Evolutionary conservation across 2,113 vertebrate genomes (phyloP), one percentile per base, ranked within the genome.

Genomic region (Heterotis niloticus): DNA sequence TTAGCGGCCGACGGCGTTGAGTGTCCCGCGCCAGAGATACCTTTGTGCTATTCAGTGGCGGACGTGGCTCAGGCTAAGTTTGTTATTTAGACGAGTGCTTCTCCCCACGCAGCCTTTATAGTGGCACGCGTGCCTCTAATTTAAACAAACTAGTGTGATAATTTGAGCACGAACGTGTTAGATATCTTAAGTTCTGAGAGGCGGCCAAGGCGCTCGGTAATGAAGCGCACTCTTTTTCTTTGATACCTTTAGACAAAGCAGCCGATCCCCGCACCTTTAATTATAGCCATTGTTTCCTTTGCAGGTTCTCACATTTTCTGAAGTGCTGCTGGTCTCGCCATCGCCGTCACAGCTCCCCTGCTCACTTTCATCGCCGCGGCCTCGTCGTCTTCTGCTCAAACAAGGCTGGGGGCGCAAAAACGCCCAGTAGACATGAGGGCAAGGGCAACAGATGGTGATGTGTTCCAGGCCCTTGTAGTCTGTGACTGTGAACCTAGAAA

Each of bases 231-330:
- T 44, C n/a, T 66, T 65, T 75, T 76, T 54, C 79, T 80, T 80
- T 75, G 73, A 76, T 69, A 76, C 62, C 65, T 18, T 62, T 26
- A 76, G 65, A 75, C 72, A 52, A 57, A 76, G 79, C 79, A 70
- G 79, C 62, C 52, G 64, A 56, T 75, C 29, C 52, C 26, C 52
- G 62, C 76, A 62, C 72, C 73, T 60, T 52, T 80, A 80, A 80
- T 80, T 80, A 76, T 64, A 13, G 29, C 64, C 72, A 76, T 60
- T 76, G 64, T 80, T 68, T 69, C 65, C 65, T 26, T 76, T 80
- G 67, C 64, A 69, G 64, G 79, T 70, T 60, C 57, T 54, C 24
- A 26, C 57, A 16, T 54, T 64, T 68, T 80, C 57, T 14, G 26
- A 80, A 66, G 60, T 67, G 78, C 66, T 64, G 23, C 64, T 26